phyloP scores from a whole-genome alignment of 2,888 invertebrate genomes.

The Dasysyrphus albostriatus region DNA sequence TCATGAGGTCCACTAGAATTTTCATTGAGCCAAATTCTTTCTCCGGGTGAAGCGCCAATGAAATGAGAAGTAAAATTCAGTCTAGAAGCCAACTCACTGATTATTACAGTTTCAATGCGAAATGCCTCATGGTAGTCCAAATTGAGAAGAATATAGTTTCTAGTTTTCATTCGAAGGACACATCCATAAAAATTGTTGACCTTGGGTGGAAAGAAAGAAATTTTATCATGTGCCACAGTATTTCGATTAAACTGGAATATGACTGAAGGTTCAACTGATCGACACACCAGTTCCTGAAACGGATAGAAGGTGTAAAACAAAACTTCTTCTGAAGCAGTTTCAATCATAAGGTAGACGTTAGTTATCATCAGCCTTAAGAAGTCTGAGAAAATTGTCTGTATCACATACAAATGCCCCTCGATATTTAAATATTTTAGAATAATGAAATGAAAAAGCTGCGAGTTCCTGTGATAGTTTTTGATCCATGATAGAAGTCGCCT shows the following conservation, averaged over 20 bases:
- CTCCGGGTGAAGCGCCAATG: not conserved
- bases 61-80: not conserved
- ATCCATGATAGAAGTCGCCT: not conserved
- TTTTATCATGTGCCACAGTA: not conserved
- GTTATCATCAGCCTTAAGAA: not conserved
- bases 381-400: not conserved
- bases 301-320: conserved; percentile 11
- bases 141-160: no score
- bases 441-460: not conserved
- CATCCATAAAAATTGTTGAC: conserved; percentile 2
- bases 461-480: not conserved
- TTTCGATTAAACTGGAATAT: not conserved
- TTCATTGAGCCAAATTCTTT: not conserved
- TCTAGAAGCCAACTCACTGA: no score
- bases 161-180: not conserved
- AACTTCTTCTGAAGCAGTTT: not conserved
- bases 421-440: not conserved
- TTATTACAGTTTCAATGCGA: no score
- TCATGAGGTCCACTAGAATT: not conserved
- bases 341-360: not conserved
- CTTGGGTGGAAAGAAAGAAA: conserved; percentile 1
- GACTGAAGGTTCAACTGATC: not conserved
- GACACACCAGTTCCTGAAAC: not conserved
- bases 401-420: not conserved
- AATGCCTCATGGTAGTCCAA: no score